Conservation (phyloP, 2,113 vertebrate species). For the Hypomesus transpacificus region DNA sequence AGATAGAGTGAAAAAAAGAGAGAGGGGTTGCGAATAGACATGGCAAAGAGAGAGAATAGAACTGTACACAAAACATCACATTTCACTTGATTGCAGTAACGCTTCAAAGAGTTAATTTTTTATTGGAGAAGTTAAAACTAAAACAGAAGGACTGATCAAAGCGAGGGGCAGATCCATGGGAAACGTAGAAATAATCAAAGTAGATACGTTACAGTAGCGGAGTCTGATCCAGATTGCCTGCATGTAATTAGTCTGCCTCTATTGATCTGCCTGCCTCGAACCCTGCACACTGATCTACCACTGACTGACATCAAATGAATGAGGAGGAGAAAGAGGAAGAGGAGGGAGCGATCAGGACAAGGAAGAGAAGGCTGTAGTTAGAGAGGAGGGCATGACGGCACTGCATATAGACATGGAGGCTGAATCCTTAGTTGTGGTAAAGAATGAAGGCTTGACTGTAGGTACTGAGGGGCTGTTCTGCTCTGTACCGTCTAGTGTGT, state of each 20-base stretch:
- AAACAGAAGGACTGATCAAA: conserved; percentile 49
- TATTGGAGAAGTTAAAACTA: conserved; percentile 24
- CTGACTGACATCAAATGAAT: conserved; percentile 45
- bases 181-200: conserved; percentile 35
- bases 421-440: no score
- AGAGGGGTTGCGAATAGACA: neutral
- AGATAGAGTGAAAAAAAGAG: conserved; percentile 12
- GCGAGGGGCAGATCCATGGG: conserved; percentile 14
- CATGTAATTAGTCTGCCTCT: conserved; percentile 37
- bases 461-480: no score
- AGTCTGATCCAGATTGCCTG: conserved; percentile 36
- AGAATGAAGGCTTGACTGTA: no score
- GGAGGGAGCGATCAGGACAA: neutral
- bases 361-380: neutral
- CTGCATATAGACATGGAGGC: no score
- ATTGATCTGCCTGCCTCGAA: conserved; percentile 41
- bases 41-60: neutral
- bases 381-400: no score
- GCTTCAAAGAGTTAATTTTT: conserved; percentile 32
- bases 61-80: conserved; percentile 40
- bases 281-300: conserved; percentile 15
- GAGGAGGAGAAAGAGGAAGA: neutral
- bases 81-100: conserved; percentile 40
- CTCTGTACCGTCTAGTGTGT: no score
- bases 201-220: conserved; percentile 10